A percentile compares a stretch with the other conserved stretches of the same genome.
Conservation (phyloP, 2,888 invertebrate species). For the Eristalis intricaria region DNA sequence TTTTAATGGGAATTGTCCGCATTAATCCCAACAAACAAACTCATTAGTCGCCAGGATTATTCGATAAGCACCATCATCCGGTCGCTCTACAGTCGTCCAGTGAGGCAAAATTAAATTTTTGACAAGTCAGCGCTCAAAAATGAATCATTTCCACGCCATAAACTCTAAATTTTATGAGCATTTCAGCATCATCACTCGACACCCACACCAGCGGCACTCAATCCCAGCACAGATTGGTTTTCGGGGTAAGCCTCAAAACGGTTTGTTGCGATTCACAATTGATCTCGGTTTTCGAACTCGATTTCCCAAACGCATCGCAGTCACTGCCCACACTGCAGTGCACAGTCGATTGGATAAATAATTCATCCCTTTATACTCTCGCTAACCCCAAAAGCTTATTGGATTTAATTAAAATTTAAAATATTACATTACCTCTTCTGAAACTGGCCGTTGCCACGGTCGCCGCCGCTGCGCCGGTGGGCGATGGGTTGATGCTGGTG, state of each 20-base stretch:
- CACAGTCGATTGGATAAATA: slow-evolving; percentile 23
- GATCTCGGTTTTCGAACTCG: background rate
- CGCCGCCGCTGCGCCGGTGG: background rate
- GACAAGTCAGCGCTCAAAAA: background rate
- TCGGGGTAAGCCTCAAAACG: background rate
- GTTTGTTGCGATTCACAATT: background rate
- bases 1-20: background rate
- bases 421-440: slow-evolving; percentile 22
- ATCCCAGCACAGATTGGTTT: background rate
- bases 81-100: background rate
- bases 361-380: background rate
- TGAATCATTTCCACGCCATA: background rate
- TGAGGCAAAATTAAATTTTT: background rate
- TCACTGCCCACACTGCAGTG: background rate
- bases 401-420: slow-evolving; percentile 41
- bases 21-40: background rate
- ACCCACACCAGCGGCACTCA: background rate
- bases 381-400: slow-evolving; percentile 20
- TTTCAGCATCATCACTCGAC: background rate
- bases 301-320: background rate
- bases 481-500: background rate
- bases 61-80: background rate
- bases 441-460: background rate
- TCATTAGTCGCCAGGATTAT: background rate
- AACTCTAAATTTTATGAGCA: background rate